A percentile compares a stretch with the other conserved stretches of the same genome.
Evolutionary conservation across 2,113 vertebrate genomes (phyloP).

Genomic region (Apodemus speciosus): DNA sequence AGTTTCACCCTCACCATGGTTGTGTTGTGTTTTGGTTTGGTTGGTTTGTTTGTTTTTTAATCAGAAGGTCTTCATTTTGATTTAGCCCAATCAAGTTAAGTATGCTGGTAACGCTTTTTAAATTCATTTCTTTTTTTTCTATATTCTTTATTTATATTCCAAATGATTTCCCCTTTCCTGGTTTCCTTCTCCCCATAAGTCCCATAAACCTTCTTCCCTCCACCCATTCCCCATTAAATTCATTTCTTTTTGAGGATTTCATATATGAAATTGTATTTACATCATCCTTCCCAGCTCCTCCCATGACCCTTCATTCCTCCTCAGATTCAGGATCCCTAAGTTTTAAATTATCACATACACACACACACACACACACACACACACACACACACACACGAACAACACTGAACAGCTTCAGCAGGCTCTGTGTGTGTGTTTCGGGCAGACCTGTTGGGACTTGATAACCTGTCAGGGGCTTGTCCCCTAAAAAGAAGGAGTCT

Average conservation of each 20-base stretch:
- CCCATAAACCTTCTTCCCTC: no score
- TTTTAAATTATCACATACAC: background rate
- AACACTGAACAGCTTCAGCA: no score
- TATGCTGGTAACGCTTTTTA: background rate
- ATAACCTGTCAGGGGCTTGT: background rate
- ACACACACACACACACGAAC: no score
- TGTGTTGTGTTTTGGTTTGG: background rate
- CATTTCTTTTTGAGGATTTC: background rate
- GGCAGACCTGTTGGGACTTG: background rate
- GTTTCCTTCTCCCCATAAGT: no score
- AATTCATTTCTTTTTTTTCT: background rate
- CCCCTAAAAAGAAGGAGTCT: background rate
- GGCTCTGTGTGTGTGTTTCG: no score
- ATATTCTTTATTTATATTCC: no score
- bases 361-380: background rate
- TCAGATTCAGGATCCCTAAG: background rate
- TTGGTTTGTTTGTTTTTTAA: slow-evolving; percentile 6
- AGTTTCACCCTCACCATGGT: background rate
- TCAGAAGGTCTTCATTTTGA: slow-evolving; percentile 19
- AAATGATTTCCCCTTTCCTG: no score
- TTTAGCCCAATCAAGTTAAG: background rate
- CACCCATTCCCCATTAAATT: no score
- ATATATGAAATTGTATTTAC: no score
- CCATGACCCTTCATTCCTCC: background rate
- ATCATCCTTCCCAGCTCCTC: background rate